Evolutionary conservation across 2,113 vertebrate species (phyloP).

Genomic region (Tinamus guttatus): DNA sequence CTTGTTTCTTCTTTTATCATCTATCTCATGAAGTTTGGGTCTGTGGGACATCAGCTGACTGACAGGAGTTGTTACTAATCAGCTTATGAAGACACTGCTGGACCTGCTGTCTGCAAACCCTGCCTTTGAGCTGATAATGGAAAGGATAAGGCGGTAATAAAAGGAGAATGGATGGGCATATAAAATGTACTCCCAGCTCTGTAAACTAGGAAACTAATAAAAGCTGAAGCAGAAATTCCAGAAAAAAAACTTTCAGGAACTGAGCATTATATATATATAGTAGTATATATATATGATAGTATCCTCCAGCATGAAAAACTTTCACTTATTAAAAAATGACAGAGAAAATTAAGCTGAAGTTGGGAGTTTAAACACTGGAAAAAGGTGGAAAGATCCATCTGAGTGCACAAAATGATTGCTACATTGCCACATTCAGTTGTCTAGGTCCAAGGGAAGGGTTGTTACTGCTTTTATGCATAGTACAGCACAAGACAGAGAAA

Average conservation of each 20-base stretch:
- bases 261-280: neutral
- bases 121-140: neutral
- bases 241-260: neutral
- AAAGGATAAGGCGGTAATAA: conserved; percentile 13
- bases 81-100: conserved; percentile 14
- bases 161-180: neutral
- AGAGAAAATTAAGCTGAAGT: neutral
- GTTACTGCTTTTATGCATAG: neutral
- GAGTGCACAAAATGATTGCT: neutral
- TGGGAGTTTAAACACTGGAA: neutral
- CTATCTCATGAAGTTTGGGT: neutral
- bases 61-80: neutral
- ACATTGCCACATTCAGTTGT: neutral
- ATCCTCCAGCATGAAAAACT: neutral
- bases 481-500: neutral
- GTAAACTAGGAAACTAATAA: neutral
- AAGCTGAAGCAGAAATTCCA: neutral
- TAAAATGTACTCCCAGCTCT: neutral
- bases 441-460: neutral
- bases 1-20: neutral
- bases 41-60: neutral
- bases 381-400: neutral
- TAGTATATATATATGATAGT: neutral
- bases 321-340: neutral
- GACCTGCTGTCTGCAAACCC: neutral